Evolutionary conservation across 2,888 invertebrate species (phyloP), one percentile per base, ranked within the genome.

Genomic region (Noctua pronuba): DNA sequence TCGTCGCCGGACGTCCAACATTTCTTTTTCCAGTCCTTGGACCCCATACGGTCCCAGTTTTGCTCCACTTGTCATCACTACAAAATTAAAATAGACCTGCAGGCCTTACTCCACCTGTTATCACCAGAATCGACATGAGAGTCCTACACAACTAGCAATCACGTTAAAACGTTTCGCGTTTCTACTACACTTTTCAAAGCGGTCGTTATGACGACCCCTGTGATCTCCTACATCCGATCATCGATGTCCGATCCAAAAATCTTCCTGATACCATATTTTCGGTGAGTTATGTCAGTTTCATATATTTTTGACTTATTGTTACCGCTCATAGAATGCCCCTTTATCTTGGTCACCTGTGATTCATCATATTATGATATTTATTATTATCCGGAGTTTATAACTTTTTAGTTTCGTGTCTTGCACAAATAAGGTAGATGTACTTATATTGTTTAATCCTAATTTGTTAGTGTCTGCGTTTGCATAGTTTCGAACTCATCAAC

Each of bases 401-500:
- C 8, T 60, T 10, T 41, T 64, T 41, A 28, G 8, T 28, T 28
- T 41, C n/a, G 4, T 24, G 1, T n/a, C 11, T n/a, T 18, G 18
- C 18, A 8, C 18, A 68, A 46, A 21, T 68, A n/a, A 13, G 13
- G n/a, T n/a, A 68, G 24, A 21, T 60, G 18, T 18, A 38, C 1
- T n/a, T n/a, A n/a, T n/a, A n/a, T 21, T 21, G 1, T 1, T 35
- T 44, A 44, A 31, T n/a, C 16, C 5, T 55, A 5, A 55, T 13
- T 28, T 28, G 52, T 55, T 52, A 24, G 52, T 24, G 52, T 52
- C 52, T 13, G 28, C 31, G 28, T 58, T 28, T 31, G 3, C 0
- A 60, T 31, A 31, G 7, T 58, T 60, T 31, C 3, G 1, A 60
- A 6, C 7, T 49, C 21, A 66, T 71, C 77, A 75, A 58, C 77